Evolutionary conservation across 2,888 invertebrate genomes (phyloP).

Genomic region (Mamestra brassicae): DNA sequence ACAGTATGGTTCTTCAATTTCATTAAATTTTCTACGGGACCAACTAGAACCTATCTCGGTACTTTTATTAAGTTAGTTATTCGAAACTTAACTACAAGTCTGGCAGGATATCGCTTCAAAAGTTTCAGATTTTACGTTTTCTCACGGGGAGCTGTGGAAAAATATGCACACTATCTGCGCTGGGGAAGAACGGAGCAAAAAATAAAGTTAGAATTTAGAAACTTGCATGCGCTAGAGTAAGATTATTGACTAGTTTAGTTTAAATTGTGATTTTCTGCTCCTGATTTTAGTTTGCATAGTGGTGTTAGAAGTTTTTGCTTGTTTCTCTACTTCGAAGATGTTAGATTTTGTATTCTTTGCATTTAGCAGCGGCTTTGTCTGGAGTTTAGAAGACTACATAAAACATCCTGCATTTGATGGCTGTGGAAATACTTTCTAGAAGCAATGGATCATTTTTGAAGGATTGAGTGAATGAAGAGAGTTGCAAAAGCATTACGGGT

Average conservation of each 20-base stretch:
- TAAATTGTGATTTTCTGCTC: constrained; percentile 52
- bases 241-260: constrained; percentile 54
- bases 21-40: constrained; percentile 57
- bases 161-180: constrained; percentile 54
- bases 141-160: constrained; percentile 50
- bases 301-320: constrained; percentile 28
- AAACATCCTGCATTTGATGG: no score
- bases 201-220: constrained; percentile 59
- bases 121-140: constrained; percentile 64
- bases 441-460: background rate
- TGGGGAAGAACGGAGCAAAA: constrained; percentile 33
- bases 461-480: background rate
- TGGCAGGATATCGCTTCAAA: constrained; percentile 61
- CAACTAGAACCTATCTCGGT: constrained; percentile 59
- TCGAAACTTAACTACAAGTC: constrained; percentile 58
- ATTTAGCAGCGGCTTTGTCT: background rate
- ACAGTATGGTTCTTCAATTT: constrained; percentile 41
- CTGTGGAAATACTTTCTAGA: no score
- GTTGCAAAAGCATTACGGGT: background rate
- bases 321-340: background rate
- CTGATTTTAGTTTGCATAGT: constrained; percentile 30
- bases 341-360: background rate
- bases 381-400: no score
- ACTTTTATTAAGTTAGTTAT: constrained; percentile 65
- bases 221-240: constrained; percentile 37